A percentile compares a stretch with the other conserved stretches of the same genome.
Conservation (phyloP, 1,140 invertebrate species). For the Hyles euphorbiae region DNA sequence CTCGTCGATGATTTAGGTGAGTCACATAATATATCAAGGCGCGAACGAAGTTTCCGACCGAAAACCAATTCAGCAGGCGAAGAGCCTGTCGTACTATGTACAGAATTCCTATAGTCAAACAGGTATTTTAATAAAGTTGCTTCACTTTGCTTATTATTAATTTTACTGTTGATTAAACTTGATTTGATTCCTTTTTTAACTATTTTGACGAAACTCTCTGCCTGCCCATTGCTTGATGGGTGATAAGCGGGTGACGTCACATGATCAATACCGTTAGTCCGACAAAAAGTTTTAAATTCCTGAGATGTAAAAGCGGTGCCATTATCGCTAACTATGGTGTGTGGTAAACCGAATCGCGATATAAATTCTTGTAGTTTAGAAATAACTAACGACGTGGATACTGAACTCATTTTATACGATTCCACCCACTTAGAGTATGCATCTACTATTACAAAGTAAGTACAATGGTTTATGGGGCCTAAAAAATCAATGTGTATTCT, state of each 20-base stretch:
- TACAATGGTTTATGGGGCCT: conserved; percentile 32
- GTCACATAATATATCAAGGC: too few relatives aligned
- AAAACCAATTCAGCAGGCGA: too few relatives aligned
- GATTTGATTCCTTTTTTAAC: too few relatives aligned
- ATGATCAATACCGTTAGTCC: conserved; percentile 17
- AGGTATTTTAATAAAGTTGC: too few relatives aligned
- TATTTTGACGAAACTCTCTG: too few relatives aligned
- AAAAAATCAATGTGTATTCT: conserved; percentile 42
- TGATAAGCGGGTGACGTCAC: conserved; percentile 8
- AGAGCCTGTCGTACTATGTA: too few relatives aligned
- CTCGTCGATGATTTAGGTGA: neutral
- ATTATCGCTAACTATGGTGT: conserved; percentile 27
- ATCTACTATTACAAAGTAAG: conserved; percentile 29
- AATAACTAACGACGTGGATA: conserved; percentile 4
- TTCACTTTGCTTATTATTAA: too few relatives aligned
- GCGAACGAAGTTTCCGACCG: neutral
- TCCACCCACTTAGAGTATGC: conserved; percentile 24
- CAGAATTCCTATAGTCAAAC: too few relatives aligned
- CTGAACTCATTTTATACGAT: conserved; percentile 20
- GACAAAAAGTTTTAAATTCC: conserved; percentile 23
- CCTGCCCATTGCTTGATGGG: too few relatives aligned
- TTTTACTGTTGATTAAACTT: too few relatives aligned
- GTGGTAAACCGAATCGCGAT: conserved; percentile 19
- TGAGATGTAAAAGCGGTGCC: conserved; percentile 20
- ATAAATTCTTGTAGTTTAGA: conserved; percentile 9